These are phyloP conservation scores for Cariama cristata DNA, from an alignment of 2,113 vertebrate species.

Conservation along the genomic window DNA sequence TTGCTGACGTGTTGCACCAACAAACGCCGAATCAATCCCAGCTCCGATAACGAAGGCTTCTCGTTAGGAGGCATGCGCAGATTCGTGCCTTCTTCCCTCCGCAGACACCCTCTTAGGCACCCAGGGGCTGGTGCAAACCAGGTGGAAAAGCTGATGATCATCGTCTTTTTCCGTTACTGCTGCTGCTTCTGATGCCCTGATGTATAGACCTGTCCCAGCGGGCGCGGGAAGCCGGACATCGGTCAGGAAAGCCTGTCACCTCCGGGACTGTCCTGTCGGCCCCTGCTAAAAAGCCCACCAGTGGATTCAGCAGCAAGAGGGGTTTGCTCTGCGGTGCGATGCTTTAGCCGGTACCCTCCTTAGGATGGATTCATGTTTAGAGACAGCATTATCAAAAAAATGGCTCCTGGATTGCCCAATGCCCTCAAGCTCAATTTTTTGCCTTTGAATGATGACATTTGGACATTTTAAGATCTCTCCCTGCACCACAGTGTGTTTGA, in stretches of 20 bases:
- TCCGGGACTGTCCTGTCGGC: fast-evolving
- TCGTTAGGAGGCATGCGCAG: not conserved
- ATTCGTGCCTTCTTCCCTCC: not conserved
- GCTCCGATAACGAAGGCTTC: not conserved
- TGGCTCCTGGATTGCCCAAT: not conserved
- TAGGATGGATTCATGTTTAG: not conserved
- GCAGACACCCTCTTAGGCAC: not conserved
- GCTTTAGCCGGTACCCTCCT: not conserved
- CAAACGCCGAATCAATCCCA: not conserved
- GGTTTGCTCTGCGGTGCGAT: not conserved
- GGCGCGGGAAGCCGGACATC: not conserved
- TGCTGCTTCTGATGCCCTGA: not conserved
- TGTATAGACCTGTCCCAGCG: not conserved
- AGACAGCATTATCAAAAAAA: not conserved
- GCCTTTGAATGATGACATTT: not conserved
- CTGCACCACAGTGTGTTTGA: not conserved
- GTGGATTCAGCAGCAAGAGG: not conserved
- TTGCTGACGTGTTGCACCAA: not conserved
- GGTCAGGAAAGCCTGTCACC: not conserved
- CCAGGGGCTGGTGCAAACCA: not conserved
- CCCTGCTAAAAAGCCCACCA: not conserved
- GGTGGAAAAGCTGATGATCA: not conserved
- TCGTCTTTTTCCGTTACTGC: not conserved
- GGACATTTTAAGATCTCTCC: not conserved
- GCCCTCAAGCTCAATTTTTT: not conserved